These are phyloP conservation scores for Dicerorhinus sumatrensis DNA, from an alignment of 2,113 vertebrate genomes.

Conservation along the genomic window DNA sequence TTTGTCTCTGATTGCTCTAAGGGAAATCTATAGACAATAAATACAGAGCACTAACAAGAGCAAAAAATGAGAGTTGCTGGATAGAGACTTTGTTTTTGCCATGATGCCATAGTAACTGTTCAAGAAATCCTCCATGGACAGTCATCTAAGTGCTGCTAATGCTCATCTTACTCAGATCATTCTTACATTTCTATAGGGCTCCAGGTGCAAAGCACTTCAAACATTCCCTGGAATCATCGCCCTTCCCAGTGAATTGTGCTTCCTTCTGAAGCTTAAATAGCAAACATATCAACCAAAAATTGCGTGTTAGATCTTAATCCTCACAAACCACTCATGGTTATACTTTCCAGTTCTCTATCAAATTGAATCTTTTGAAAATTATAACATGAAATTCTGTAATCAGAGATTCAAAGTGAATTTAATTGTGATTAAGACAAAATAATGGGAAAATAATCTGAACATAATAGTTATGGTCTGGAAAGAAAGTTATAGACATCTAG, in stretches of 20 bases:
- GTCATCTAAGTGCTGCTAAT: neutral
- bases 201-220: neutral
- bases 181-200: neutral
- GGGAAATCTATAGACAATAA: slow-evolving; percentile 52
- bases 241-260: neutral
- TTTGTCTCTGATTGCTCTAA: slow-evolving; percentile 41
- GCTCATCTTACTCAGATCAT: neutral
- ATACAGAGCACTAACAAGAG: slow-evolving; percentile 17
- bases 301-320: neutral
- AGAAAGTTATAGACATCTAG: neutral
- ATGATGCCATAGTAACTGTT: neutral
- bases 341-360: neutral
- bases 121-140: slow-evolving; percentile 2
- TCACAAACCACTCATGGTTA: neutral
- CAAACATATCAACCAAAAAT: neutral
- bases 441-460: neutral
- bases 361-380: slow-evolving; percentile 15
- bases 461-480: neutral
- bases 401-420: neutral
- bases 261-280: neutral
- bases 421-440: neutral
- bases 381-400: neutral
- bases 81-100: neutral
- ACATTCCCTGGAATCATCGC: neutral
- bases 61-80: slow-evolving; percentile 44